Evolutionary conservation across 2,888 invertebrate species (phyloP), one percentile per base, ranked within the genome.

Genomic region (Clusia tigrina): DNA sequence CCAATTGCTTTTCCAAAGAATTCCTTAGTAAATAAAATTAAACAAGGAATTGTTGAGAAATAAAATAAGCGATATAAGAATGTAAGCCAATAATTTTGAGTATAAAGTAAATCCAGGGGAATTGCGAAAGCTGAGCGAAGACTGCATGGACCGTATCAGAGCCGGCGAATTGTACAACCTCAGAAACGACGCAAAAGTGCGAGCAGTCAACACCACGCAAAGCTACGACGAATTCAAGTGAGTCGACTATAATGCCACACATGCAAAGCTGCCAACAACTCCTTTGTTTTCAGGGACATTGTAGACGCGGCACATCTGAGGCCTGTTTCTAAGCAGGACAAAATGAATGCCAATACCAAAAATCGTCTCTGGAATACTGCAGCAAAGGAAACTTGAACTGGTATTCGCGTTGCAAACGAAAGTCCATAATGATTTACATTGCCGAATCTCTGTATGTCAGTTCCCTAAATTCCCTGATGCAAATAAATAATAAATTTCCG

Each of bases 151-250:
- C 17, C 88, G 88, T 23, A 85, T 94, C 58, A 88, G 89, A 64
- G 86, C 87, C n/a, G 95, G 95, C 66, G 87, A 90, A 72, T 80
- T 87, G 61, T 90, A 92, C 73, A 86, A 87, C 84, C 76, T 90
- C 65, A 87, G 89, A 76, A 93, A 93, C 79, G 90, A 90, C 74
- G 93, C 92, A 1, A 93, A 93, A 81, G 83, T 93, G 51, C 83
- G 90, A 72, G 92, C 93, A 0, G 87, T 91, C 54, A 88, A 88
- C 69, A 86, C 86, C 67, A 89, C 90, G 5, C 87, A 88, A 66
- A 87, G 86, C 17, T 93, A 93, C 78, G 92, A 93, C 65, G 90
- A 93, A 80, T 93, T 93, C 77, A 88, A 87, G 88, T 89, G 76
- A 74, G 78, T 70, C n/a, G n/a, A n/a, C n/a, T n/a, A n/a, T n/a